Percentiles rank a stretch among this genome's conserved stretches.
These are phyloP conservation scores for Oncorhynchus kisutch DNA, from an alignment of 2,113 vertebrate species.

Conservation along the genomic window DNA sequence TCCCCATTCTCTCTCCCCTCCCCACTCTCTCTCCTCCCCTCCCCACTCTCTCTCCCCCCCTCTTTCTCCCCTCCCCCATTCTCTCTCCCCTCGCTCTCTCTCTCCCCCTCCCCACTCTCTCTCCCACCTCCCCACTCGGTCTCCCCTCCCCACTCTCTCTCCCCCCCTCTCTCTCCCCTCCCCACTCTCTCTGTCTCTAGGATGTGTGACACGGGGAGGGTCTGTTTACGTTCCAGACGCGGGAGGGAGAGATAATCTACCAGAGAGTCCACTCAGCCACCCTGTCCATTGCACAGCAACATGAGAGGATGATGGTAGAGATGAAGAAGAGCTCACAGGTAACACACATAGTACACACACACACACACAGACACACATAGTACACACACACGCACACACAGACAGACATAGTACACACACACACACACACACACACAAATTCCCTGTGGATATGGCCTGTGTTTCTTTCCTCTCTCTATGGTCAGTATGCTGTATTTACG, in stretches of 20 bases:
- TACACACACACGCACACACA: not conserved
- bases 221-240: slow-evolving; percentile 97
- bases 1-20: no score
- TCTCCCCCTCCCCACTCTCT: no score
- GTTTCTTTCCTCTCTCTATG: slow-evolving; percentile 40
- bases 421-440: not conserved
- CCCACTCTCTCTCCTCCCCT: no score
- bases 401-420: not conserved
- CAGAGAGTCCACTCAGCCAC: slow-evolving; percentile 98
- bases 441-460: slow-evolving; percentile 29
- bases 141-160: no score
- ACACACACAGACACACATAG: not conserved
- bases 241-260: slow-evolving; percentile 99
- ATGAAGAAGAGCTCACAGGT: slow-evolving; percentile 98
- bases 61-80: no score
- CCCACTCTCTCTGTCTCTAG: slow-evolving; percentile 63
- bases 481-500: slow-evolving; percentile 66
- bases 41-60: no score
- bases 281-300: slow-evolving; percentile 95
- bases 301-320: slow-evolving; percentile 96
- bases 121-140: no score
- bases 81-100: no score
- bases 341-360: slow-evolving; percentile 24
- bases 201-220: slow-evolving; percentile 99
- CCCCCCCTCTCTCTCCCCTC: not conserved